Evolutionary conservation across 2,888 invertebrate species (phyloP), one percentile per base, ranked within the genome.

Genomic region (Drosophila borborema): DNA sequence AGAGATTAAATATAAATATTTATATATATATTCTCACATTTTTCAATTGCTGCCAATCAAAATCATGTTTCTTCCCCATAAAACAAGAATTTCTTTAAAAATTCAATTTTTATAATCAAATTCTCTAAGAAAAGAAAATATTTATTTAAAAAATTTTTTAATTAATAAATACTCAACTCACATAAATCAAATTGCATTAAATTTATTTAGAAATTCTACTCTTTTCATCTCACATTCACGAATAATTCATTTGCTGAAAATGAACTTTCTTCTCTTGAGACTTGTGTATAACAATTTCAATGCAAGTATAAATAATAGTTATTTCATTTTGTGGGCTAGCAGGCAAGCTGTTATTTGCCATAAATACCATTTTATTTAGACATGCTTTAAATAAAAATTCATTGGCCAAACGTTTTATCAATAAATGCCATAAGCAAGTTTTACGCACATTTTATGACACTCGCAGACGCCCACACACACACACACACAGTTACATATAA

Each of bases 381-480:
- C 45, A 53, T 58, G 60, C 71, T 71, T 78, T 68, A 83, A 89
- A 84, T 84, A 89, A 78, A 81, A 86, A 84, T 84, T 89, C 87
- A 84, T 84, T 78, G 82, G 82, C 72, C 80, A 79, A 85, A 87
- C 85, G 89, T 78, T 89, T 89, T 85, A 85, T 84, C 89, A 84
- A 89, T 89, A 85, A 89, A 89, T 89, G 85, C 88, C 85, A 80
- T 69, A 73, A 77, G 88, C 79, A 87, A 85, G 87, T 89, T 89
- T 89, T 87, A 85, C 87, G 82, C 88, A 87, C 89, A 87, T 85
- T 85, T 89, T 87, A 85, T 82, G 77, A 69, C 87, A 69, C 56
- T 64, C 65, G 51, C 64, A 72, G 55, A 61, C 58, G 41, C 59
- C 45, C 36, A 46, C 62, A 61, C 31, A 58, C 41, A 18, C 20